Evolutionary conservation across 1,140 invertebrate species (phyloP), one percentile per base, ranked within the genome.

Genomic region (Coelopa frigida): DNA sequence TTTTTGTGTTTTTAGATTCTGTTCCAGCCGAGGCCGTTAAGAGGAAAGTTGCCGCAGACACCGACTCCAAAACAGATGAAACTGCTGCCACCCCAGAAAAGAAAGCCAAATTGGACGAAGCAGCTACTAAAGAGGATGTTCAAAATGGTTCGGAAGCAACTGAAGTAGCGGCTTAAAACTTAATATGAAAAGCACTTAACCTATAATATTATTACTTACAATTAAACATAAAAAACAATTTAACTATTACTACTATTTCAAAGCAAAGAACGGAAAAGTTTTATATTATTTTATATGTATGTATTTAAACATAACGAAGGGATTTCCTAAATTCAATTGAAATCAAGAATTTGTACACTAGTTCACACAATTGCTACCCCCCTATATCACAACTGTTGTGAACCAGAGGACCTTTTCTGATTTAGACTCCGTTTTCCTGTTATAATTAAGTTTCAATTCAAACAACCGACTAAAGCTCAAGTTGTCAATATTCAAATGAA

Each of bases 31-130:
- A 63, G 41, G 61, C 60, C 18, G 60, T 63, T 6, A 63, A 63
- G 51, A 59, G 60, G 51, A 63, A 63, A 59, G 60, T 64, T 8
- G 61, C 58, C 15, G 61, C 61, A 36, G 46, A 56, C 22, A 31
- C 54, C 36, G 58, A 49, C 17, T 8, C 8, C 27, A 64, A 64
- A 44, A 56, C 50, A 26, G 58, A 61, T 41, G 60, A 63, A 36
- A 56, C 55, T 22, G 58, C 58, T 7, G 61, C 58, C 36, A 63
- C 60, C 49, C 61, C 60, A 44, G 60, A 63, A 49, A 63, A 63
- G 56, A 63, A 63, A 50, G 60, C 61, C 48, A 63, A 63, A 53
- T 48, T 63, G 46, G 60, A 63, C 43, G 60, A 63, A 36, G 8
- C 27, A 29, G 55, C 24, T 15, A 8, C 42, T 58, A 63, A 63